Percentiles rank a stretch among this genome's conserved stretches.
Evolutionary conservation across 2,797 vertebrate species (phyloP).

Genomic region (Knipowitschia caucasica): DNA sequence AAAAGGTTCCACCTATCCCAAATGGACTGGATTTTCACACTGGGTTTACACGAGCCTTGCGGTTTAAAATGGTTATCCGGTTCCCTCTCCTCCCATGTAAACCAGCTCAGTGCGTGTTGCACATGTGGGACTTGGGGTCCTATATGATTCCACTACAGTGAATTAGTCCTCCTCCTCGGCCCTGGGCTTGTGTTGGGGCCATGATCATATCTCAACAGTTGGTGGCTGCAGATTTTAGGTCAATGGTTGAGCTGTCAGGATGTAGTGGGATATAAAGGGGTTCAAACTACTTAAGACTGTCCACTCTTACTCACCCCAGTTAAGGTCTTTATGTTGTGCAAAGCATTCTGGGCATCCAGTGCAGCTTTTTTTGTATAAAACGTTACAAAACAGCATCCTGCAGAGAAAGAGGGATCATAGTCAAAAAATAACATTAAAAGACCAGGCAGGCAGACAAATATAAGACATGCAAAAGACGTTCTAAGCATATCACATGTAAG

Average conservation of each 20-base stretch:
- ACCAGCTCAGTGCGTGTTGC: too few relatives aligned
- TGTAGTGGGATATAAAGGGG: constrained; percentile 42
- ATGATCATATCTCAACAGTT: constrained; percentile 31
- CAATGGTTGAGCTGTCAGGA: constrained; percentile 45
- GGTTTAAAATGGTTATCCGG: too few relatives aligned
- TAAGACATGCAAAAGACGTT: constrained; percentile 22
- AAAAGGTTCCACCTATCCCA: too few relatives aligned
- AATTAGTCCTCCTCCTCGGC: too few relatives aligned
- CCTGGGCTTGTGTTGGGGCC: too few relatives aligned
- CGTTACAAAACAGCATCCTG: constrained; percentile 99
- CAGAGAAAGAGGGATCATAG: constrained; percentile 42
- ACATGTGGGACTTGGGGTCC: constrained; percentile 31
- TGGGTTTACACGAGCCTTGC: too few relatives aligned
- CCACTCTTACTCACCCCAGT: constrained; percentile 91
- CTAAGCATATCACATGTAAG: constrained; percentile 34
- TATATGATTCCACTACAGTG: too few relatives aligned
- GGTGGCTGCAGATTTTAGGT: constrained; percentile 29
- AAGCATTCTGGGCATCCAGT: constrained; percentile 98
- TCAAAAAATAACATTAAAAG: constrained; percentile 44
- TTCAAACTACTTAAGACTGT: constrained; percentile 52
- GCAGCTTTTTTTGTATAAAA: constrained; percentile 99
- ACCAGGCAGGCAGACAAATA: constrained; percentile 30
- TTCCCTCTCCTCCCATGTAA: too few relatives aligned
- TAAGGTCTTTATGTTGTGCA: constrained; percentile 99
- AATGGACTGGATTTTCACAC: too few relatives aligned